Conservation (phyloP, 2,113 vertebrate species). For the Muntiacus muntjak region DNA sequence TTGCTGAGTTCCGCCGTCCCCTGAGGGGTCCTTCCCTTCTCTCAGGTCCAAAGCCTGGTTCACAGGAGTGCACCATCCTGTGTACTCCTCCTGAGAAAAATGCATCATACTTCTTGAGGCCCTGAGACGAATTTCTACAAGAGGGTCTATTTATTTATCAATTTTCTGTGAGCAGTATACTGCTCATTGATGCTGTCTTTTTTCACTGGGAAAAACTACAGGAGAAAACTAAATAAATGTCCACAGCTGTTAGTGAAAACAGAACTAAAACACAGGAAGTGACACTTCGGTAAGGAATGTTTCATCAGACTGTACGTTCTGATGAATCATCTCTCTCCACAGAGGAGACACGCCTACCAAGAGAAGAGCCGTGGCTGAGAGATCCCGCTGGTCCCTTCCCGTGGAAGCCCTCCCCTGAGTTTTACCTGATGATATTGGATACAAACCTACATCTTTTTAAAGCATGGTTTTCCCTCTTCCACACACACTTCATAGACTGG, state of each 20-base stretch:
- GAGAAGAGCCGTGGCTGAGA: background rate
- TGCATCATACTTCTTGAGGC: background rate
- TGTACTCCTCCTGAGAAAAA: background rate
- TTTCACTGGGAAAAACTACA: background rate
- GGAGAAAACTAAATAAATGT: background rate
- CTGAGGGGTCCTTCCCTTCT: background rate
- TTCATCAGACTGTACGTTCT: background rate
- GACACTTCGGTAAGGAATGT: background rate
- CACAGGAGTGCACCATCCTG: background rate
- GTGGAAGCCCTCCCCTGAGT: background rate
- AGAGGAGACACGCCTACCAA: background rate
- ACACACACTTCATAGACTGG: background rate
- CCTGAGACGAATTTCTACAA: background rate
- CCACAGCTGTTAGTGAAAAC: background rate
- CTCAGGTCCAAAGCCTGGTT: background rate
- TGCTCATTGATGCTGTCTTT: background rate
- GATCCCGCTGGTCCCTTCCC: background rate
- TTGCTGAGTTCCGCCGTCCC: background rate
- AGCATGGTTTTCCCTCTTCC: background rate
- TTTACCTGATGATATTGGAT: background rate
- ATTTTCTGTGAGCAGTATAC: background rate
- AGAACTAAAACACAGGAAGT: constrained; percentile 8
- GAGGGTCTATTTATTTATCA: background rate
- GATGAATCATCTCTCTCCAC: background rate
- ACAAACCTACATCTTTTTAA: background rate